phyloP scores from a whole-genome alignment of 2,113 vertebrate species.

The Cromileptes altivelis region DNA sequence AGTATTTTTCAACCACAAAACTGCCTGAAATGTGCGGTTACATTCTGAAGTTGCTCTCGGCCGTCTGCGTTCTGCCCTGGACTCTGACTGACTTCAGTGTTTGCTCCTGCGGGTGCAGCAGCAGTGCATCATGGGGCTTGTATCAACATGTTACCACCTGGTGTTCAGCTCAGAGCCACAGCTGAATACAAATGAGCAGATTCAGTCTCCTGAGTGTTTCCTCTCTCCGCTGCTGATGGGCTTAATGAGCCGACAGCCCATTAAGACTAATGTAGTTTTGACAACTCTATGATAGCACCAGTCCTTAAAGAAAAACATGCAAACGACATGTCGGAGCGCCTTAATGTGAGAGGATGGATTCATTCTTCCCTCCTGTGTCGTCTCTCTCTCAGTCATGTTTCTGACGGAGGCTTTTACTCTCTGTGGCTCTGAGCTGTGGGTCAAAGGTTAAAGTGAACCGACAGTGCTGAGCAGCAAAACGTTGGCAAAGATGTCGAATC shows the following conservation, averaged over 20 bases:
- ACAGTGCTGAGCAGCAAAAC: background rate
- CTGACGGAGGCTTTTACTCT: background rate
- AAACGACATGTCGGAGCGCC: background rate
- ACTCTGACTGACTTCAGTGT: background rate
- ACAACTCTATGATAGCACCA: background rate
- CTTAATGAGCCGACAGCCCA: constrained; percentile 44
- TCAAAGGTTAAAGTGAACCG: background rate
- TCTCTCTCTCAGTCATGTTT: background rate
- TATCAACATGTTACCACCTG: constrained; percentile 42
- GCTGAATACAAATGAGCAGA: constrained; percentile 32
- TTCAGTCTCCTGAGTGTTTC: constrained; percentile 12
- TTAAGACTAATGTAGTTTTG: constrained; percentile 48
- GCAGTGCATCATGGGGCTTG: constrained; percentile 28
- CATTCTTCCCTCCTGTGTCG: background rate
- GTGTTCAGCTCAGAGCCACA: background rate
- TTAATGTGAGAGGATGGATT: background rate
- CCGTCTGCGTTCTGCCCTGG: background rate
- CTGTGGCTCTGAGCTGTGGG: background rate
- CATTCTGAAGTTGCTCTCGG: background rate
- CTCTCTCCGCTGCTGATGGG: constrained; percentile 1
- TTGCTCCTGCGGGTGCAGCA: constrained; percentile 14
- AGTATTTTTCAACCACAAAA: background rate
- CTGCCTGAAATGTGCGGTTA: background rate
- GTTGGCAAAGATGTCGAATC: background rate
- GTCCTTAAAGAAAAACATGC: constrained; percentile 4